Evolutionary conservation across 2,113 vertebrate species (phyloP).

Genomic region (Verasper variegatus): DNA sequence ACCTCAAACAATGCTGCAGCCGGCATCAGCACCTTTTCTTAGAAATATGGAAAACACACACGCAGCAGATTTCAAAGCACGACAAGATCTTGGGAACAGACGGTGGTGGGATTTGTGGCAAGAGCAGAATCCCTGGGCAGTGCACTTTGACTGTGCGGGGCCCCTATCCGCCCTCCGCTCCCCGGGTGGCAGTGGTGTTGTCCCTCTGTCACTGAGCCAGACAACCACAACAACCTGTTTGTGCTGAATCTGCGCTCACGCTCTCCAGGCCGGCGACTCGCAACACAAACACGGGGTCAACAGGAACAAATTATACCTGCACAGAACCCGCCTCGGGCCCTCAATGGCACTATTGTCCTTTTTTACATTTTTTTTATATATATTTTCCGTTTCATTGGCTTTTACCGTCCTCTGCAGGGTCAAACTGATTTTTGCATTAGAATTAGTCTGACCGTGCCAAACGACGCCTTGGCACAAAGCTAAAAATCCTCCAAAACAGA

Average conservation of each 20-base stretch:
- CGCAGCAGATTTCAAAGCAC: constrained; percentile 64
- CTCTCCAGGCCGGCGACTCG: constrained; percentile 26
- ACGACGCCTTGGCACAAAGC: not conserved
- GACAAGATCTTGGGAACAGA: constrained; percentile 66
- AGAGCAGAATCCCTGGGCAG: constrained; percentile 43
- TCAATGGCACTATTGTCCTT: not conserved
- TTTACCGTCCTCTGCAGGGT: not conserved
- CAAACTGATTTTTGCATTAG: not conserved
- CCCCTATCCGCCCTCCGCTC: constrained; percentile 49
- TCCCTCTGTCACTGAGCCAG: constrained; percentile 41
- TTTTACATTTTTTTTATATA: accelerated
- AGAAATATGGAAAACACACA: constrained; percentile 65
- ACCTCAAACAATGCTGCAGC: constrained; percentile 46
- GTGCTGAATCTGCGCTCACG: constrained; percentile 64
- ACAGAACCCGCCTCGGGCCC: not conserved
- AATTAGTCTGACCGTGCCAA: not conserved
- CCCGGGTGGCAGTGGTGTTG: constrained; percentile 46
- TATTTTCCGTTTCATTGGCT: not conserved
- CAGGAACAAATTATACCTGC: constrained; percentile 51
- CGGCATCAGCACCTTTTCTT: constrained; percentile 47
- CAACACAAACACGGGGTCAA: constrained; percentile 51
- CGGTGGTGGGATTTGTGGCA: constrained; percentile 19
- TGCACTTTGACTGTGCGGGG: constrained; percentile 61
- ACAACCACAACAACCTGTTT: constrained; percentile 63
- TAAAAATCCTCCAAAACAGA: constrained; percentile 7